Conservation (phyloP, 2,797 vertebrate genomes). For the Morus bassanus region DNA sequence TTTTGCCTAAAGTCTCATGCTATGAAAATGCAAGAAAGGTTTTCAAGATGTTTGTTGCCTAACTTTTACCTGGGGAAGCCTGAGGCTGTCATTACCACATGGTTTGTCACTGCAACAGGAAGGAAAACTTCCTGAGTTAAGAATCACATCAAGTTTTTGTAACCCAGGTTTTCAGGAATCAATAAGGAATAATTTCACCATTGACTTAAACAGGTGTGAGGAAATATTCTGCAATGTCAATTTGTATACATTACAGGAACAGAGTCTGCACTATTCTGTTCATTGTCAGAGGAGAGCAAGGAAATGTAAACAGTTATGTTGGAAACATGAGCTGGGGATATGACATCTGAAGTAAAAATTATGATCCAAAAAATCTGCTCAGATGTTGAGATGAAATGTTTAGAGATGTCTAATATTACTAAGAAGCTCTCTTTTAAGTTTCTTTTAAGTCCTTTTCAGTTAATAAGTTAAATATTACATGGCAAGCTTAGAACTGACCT, state of each 20-base stretch:
- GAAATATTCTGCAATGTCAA: neutral
- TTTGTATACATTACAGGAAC: neutral
- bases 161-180: neutral
- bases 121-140: neutral
- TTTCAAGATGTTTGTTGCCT: slow-evolving; percentile 24
- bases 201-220: neutral
- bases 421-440: neutral
- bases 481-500: neutral
- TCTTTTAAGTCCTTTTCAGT: neutral
- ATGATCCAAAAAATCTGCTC: neutral
- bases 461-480: neutral
- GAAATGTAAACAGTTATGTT: neutral
- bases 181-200: neutral
- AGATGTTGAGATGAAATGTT: neutral
- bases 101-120: neutral
- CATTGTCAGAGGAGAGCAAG: neutral
- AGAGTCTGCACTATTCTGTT: neutral
- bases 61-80: neutral
- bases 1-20: slow-evolving; percentile 24
- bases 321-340: neutral
- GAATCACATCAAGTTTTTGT: neutral
- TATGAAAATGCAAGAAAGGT: slow-evolving; percentile 36
- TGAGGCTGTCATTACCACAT: slow-evolving; percentile 5
- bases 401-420: neutral
- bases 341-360: neutral